Evolutionary conservation across 2,113 vertebrate genomes (phyloP).

Genomic region (Crypturellus undulatus): DNA sequence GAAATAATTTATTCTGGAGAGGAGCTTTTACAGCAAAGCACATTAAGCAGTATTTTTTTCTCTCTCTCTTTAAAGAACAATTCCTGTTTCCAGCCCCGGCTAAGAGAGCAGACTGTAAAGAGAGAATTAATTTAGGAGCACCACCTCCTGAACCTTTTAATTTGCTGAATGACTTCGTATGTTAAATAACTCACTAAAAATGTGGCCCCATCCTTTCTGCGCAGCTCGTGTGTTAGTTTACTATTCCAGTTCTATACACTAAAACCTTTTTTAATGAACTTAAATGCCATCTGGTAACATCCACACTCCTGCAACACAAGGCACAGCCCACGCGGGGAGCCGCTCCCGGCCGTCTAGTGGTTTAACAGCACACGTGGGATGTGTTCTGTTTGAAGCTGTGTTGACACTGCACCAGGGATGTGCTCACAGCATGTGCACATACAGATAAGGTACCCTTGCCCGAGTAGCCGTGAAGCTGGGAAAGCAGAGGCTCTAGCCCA

Average conservation of each 20-base stretch:
- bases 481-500: background rate
- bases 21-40: background rate
- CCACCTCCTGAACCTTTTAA: background rate
- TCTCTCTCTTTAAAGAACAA: background rate
- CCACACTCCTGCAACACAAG: background rate
- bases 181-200: background rate
- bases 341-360: background rate
- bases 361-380: accelerated
- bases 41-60: background rate
- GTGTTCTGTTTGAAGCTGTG: background rate
- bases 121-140: background rate
- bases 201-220: background rate
- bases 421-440: background rate
- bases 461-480: background rate
- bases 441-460: background rate
- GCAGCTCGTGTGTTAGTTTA: background rate
- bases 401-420: background rate
- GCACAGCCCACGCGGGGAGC: background rate
- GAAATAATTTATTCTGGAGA: background rate
- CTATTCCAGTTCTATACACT: background rate
- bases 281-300: background rate
- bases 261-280: background rate
- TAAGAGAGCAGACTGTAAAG: background rate
- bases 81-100: background rate
- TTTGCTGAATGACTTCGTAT: background rate